These are phyloP conservation scores for Gambusia holbrooki DNA, from an alignment of 2,113 vertebrate species.

Conservation along the genomic window DNA sequence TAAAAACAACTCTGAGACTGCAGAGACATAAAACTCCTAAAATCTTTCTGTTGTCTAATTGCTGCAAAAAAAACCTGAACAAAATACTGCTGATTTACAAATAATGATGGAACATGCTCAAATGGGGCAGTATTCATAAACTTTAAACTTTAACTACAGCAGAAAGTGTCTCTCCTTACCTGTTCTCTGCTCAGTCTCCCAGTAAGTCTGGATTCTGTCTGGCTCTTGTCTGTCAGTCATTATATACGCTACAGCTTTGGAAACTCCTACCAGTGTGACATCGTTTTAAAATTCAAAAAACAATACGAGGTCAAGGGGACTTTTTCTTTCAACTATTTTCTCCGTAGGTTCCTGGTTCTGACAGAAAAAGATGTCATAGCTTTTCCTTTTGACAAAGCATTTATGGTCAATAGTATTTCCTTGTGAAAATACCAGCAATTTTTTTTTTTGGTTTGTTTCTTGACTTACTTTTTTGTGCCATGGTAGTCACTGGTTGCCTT, in stretches of 20 bases:
- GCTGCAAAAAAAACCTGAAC: neutral
- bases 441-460: too few relatives aligned
- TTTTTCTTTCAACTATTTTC: neutral
- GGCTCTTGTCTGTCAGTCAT: neutral
- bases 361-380: neutral
- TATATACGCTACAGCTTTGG: constrained; percentile 26
- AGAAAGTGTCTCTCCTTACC: constrained; percentile 29
- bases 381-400: too few relatives aligned
- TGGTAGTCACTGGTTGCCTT: neutral
- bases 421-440: too few relatives aligned
- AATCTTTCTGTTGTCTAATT: neutral
- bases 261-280: neutral
- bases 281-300: too few relatives aligned
- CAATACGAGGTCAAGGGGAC: neutral
- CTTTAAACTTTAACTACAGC: neutral
- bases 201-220: neutral
- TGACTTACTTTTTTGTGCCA: neutral
- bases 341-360: neutral
- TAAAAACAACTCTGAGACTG: neutral
- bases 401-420: too few relatives aligned
- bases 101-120: neutral
- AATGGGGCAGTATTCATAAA: neutral
- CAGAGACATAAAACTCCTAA: neutral
- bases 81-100: neutral
- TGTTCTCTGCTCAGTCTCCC: constrained; percentile 16